Conservation (phyloP, 2,113 vertebrate genomes). For the Salvator merianae region DNA sequence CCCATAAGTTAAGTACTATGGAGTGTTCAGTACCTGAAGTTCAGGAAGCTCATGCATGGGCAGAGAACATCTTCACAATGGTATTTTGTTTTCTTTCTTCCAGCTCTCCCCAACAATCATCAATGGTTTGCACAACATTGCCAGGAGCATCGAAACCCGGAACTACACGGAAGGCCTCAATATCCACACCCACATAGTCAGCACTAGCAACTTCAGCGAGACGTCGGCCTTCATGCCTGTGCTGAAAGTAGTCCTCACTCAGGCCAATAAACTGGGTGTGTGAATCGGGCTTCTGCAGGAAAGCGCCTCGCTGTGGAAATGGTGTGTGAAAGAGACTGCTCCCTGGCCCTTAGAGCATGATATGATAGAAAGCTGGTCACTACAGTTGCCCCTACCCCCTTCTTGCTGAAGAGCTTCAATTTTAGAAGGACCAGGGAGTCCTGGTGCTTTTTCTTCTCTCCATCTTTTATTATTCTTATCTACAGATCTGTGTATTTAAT, state of each 20-base stretch:
- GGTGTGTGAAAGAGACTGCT: slow-evolving; percentile 56
- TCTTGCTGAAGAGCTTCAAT: slow-evolving; percentile 34
- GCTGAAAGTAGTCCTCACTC: slow-evolving; percentile 95
- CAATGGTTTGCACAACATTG: slow-evolving; percentile 90
- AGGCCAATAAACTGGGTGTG: slow-evolving; percentile 93
- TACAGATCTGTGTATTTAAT: slow-evolving; percentile 64
- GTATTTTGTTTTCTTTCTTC: slow-evolving; percentile 27
- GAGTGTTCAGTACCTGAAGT: background rate
- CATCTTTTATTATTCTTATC: slow-evolving; percentile 55
- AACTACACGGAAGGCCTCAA: slow-evolving; percentile 88
- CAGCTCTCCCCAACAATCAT: slow-evolving; percentile 94
- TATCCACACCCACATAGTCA: slow-evolving; percentile 96
- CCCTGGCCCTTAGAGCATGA: slow-evolving; percentile 49
- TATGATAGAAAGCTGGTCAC: slow-evolving; percentile 39
- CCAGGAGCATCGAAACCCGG: slow-evolving; percentile 84
- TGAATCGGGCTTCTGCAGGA: slow-evolving; percentile 47
- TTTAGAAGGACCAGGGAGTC: slow-evolving; percentile 51
- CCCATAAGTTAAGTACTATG: background rate
- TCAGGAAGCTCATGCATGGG: no score
- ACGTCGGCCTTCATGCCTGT: slow-evolving; percentile 99
- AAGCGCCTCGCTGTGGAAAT: slow-evolving; percentile 59
- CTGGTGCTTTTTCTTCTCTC: slow-evolving; percentile 73
- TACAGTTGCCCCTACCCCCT: slow-evolving; percentile 35
- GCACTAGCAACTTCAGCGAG: slow-evolving; percentile 98
- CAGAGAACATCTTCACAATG: background rate